Percentiles rank a stretch among this genome's conserved stretches.
Conservation (phyloP, 1,140 invertebrate species). For the Dreissena polymorpha region DNA sequence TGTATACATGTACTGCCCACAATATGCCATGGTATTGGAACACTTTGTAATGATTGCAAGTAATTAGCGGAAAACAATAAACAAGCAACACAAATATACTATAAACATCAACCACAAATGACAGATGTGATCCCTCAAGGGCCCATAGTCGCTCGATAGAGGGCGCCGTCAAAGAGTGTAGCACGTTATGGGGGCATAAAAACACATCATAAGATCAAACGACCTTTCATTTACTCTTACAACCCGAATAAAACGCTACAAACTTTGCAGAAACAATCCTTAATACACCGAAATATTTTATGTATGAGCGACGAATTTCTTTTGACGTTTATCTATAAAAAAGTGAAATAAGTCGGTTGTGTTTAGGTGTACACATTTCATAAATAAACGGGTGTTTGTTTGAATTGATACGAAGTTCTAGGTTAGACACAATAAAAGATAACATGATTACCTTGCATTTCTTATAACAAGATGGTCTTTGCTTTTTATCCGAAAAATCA, state of each 20-base stretch:
- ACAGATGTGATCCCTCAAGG: background rate
- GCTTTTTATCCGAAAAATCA: too few relatives aligned
- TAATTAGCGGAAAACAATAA: background rate
- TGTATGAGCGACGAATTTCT: background rate
- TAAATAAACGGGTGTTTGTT: background rate
- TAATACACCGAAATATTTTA: background rate
- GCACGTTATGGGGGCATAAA: background rate
- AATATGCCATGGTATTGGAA: background rate
- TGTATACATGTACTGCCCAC: background rate
- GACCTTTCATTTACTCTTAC: constrained; percentile 3
- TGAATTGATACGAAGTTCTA: background rate
- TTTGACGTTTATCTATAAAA: background rate
- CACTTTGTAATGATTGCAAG: background rate
- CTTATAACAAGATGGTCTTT: too few relatives aligned
- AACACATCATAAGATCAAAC: background rate
- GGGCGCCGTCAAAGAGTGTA: background rate
- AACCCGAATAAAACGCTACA: background rate
- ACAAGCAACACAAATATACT: constrained; percentile 1
- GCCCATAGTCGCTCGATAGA: background rate
- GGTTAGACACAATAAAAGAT: background rate
- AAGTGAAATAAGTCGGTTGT: background rate
- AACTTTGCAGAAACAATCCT: background rate
- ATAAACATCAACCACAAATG: background rate
- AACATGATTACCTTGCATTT: background rate
- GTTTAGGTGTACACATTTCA: background rate